These are phyloP conservation scores for Brienomyrus longianalis DNA, from an alignment of 2,113 vertebrate species.

Conservation along the genomic window DNA sequence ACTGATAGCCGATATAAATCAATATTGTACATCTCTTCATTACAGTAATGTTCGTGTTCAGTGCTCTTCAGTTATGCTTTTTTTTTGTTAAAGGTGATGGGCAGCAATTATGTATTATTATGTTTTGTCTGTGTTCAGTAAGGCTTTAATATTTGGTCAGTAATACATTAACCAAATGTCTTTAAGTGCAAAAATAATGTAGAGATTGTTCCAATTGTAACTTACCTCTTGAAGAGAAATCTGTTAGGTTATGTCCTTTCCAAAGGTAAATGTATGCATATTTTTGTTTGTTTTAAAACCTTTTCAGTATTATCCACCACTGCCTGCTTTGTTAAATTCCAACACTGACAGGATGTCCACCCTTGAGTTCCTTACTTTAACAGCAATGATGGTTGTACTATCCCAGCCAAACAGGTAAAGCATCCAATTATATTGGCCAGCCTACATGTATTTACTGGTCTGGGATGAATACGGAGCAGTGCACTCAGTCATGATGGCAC, in stretches of 20 bases:
- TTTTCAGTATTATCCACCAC: neutral
- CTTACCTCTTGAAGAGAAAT: conserved; percentile 51
- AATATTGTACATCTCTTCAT: neutral
- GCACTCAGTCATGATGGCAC: conserved; percentile 56
- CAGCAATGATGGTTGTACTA: neutral
- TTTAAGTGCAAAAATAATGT: conserved; percentile 24
- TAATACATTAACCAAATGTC: conserved; percentile 75
- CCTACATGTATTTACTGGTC: conserved; percentile 59
- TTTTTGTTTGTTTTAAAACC: neutral
- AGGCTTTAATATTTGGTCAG: conserved; percentile 73
- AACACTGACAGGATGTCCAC: conserved; percentile 3
- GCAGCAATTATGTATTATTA: conserved; percentile 49
- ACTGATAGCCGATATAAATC: conserved; percentile 27
- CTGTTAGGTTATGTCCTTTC: conserved; percentile 11
- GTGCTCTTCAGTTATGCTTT: neutral
- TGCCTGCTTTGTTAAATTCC: neutral
- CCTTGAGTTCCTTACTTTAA: conserved; percentile 12
- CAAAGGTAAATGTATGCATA: neutral
- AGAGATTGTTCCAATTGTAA: conserved; percentile 45
- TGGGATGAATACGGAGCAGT: conserved; percentile 46
- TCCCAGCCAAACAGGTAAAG: conserved; percentile 34
- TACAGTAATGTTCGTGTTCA: neutral
- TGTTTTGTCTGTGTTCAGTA: conserved; percentile 61
- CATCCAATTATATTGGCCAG: conserved; percentile 63
- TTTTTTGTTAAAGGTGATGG: conserved; percentile 45